Conservation (phyloP, 2,888 invertebrate species). For the Dioctria linearis region DNA sequence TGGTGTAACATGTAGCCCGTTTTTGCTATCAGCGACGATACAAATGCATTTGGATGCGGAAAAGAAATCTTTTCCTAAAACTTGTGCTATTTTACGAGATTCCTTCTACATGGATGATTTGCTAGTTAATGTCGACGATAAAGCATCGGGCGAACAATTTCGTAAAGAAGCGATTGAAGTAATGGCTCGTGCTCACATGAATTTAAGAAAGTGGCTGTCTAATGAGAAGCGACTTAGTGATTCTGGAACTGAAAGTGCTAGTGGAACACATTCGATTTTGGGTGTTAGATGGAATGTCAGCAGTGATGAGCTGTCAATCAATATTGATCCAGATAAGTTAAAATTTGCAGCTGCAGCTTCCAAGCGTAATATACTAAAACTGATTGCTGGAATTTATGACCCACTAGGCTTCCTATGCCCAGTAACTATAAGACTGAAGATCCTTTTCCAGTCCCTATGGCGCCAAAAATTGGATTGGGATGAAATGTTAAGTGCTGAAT, state of each 20-base stretch:
- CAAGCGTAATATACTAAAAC: conserved; percentile 11
- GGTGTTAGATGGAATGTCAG: conserved; percentile 5
- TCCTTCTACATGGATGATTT: conserved; percentile 8
- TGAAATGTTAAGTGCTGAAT: conserved; percentile 1
- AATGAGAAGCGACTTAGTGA: not conserved
- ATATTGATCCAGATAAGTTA: conserved; percentile 4
- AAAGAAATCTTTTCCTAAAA: too few relatives aligned
- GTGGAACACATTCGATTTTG: not conserved
- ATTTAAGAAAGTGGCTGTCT: conserved; percentile 26
- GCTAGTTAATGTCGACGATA: conserved; percentile 9
- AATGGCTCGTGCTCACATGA: conserved; percentile 13
- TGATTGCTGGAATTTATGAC: not conserved
- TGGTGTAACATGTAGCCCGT: conserved; percentile 5
- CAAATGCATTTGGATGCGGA: not conserved
- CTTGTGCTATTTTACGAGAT: too few relatives aligned
- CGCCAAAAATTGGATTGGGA: conserved; percentile 22
- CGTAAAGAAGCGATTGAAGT: conserved; percentile 10
- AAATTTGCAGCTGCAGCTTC: not conserved
- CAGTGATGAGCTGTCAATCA: conserved; percentile 19
- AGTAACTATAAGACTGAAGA: not conserved
- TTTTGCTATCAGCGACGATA: not conserved
- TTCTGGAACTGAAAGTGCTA: not conserved
- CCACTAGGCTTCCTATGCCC: not conserved
- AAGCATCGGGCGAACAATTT: not conserved
- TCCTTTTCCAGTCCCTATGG: not conserved